These are phyloP conservation scores for Nothocercus nigrocapillus DNA, from an alignment of 2,113 vertebrate species.

Conservation along the genomic window DNA sequence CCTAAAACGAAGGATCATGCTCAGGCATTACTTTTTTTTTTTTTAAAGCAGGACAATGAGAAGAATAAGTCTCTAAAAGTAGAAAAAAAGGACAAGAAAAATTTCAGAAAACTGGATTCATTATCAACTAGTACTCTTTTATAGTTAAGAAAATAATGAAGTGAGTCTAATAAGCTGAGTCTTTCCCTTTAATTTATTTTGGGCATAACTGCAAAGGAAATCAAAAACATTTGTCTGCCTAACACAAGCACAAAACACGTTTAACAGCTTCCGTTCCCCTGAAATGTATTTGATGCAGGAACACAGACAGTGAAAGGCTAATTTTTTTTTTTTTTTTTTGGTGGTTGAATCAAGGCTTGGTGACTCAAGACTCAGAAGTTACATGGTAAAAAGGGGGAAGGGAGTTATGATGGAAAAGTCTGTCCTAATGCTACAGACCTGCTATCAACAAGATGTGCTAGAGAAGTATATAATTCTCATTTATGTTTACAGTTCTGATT, in stretches of 20 bases:
- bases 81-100: not conserved
- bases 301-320: not conserved
- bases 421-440: not conserved
- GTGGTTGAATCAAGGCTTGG: not conserved
- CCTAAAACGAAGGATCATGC: not conserved
- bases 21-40: not conserved
- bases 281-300: not conserved
- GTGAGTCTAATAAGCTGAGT: not conserved
- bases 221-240: slow-evolving; percentile 37
- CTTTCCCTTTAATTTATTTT: slow-evolving; percentile 44
- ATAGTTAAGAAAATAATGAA: slow-evolving; percentile 6
- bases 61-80: not conserved
- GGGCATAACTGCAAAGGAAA: slow-evolving; percentile 52
- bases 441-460: not conserved
- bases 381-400: not conserved
- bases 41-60: not conserved
- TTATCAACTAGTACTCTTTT: not conserved
- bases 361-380: not conserved
- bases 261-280: not conserved
- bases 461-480: not conserved
- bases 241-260: not conserved
- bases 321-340: not conserved
- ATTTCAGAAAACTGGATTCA: not conserved
- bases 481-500: not conserved
- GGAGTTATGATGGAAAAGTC: not conserved